Percentiles rank a stretch among this genome's conserved stretches.
Conservation (phyloP, 2,113 vertebrate species). For the Sapayoa aenigma region DNA sequence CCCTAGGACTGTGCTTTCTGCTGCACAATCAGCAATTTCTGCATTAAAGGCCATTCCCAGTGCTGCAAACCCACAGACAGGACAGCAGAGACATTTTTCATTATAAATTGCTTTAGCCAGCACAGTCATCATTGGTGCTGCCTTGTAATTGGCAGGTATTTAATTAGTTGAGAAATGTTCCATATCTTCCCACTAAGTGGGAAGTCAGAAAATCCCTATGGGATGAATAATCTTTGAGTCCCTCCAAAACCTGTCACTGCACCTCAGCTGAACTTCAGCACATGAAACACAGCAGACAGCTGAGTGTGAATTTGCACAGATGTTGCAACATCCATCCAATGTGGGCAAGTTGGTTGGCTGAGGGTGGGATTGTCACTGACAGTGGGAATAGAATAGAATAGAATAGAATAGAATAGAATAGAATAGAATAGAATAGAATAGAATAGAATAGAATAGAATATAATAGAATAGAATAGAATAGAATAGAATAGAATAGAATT, state of each 20-base stretch:
- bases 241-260: not conserved
- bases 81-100: not conserved
- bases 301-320: not conserved
- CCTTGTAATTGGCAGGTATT: constrained; percentile 30
- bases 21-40: not conserved
- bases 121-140: not conserved
- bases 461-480: not conserved
- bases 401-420: not conserved
- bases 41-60: not conserved
- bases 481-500: not conserved
- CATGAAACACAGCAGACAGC: not conserved
- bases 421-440: not conserved
- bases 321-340: constrained; percentile 9
- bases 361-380: not conserved
- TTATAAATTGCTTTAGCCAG: constrained; percentile 9
- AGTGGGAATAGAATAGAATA: not conserved
- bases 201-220: not conserved
- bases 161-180: constrained; percentile 36
- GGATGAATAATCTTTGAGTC: not conserved
- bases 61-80: not conserved
- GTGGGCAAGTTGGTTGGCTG: not conserved
- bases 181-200: not conserved
- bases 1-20: not conserved
- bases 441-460: too few relatives aligned
- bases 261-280: not conserved